Percentiles rank a stretch among this genome's conserved stretches.
Conservation (phyloP, 1,140 invertebrate genomes). For the Chymomyza costata region DNA sequence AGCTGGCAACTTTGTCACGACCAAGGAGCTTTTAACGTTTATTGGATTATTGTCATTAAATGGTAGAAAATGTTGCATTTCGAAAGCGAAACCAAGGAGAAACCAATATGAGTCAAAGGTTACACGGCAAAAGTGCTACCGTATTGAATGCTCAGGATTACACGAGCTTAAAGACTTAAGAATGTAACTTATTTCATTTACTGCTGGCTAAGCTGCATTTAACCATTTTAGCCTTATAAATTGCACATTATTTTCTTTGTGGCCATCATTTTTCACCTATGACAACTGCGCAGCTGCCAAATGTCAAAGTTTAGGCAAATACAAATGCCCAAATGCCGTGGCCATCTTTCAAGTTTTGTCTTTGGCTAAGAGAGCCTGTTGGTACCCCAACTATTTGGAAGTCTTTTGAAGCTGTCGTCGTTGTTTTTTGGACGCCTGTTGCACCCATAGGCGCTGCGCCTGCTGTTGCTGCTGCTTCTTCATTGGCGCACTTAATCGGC, state of each 20-base stretch:
- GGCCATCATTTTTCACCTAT: background rate
- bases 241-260: too few species aligned
- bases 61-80: conserved; percentile 26
- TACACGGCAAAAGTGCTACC: conserved; percentile 36
- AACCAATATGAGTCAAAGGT: conserved; percentile 43
- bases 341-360: conserved; percentile 26
- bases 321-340: conserved; percentile 41
- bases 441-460: conserved; percentile 47
- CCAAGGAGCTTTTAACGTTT: conserved; percentile 56
- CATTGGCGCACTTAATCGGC: conserved; percentile 61
- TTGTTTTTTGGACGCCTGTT: conserved; percentile 19
- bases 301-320: conserved; percentile 69
- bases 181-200: background rate
- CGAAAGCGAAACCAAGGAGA: conserved; percentile 54
- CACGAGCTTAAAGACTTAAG: conserved; percentile 1
- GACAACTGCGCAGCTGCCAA: conserved; percentile 59
- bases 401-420: conserved; percentile 39
- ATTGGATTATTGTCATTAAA: conserved; percentile 73
- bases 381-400: too few species aligned
- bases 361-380: too few species aligned
- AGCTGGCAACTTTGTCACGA: conserved; percentile 54
- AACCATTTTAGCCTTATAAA: too few species aligned
- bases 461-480: conserved; percentile 29
- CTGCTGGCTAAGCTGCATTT: too few species aligned
- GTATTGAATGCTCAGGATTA: conserved; percentile 16